Conservation (phyloP, 2,888 invertebrate genomes). For the Nipponacmea schrenckii region DNA sequence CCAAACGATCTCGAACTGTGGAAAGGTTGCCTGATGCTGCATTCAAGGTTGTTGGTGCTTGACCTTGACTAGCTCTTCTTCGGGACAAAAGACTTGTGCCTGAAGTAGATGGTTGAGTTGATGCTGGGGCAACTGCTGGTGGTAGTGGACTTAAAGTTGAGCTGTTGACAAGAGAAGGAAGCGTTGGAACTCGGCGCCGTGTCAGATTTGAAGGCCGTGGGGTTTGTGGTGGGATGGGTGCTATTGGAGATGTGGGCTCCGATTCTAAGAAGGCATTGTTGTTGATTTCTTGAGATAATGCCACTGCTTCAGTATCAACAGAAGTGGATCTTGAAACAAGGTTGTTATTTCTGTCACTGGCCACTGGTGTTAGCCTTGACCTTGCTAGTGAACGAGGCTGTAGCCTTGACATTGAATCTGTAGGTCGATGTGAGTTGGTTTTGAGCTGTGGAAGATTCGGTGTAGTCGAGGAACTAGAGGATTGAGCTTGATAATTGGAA, state of each 20-base stretch:
- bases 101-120: slow-evolving; percentile 11
- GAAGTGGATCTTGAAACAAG: slow-evolving; percentile 26
- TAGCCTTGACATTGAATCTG: slow-evolving; percentile 13
- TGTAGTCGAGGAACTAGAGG: slow-evolving; percentile 3
- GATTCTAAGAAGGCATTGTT: slow-evolving; percentile 8
- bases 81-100: slow-evolving; percentile 17
- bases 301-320: slow-evolving; percentile 23
- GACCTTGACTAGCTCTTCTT: slow-evolving; percentile 12
- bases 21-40: slow-evolving; percentile 22
- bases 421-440: not conserved
- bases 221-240: slow-evolving; percentile 36
- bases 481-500: slow-evolving; percentile 32
- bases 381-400: slow-evolving; percentile 12
- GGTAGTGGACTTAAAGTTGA: not conserved
- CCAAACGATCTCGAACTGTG: slow-evolving; percentile 49
- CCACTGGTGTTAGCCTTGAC: slow-evolving; percentile 6
- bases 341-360: slow-evolving; percentile 20
- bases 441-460: slow-evolving; percentile 9
- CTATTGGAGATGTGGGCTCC: not conserved
- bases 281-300: slow-evolving; percentile 12
- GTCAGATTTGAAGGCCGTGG: slow-evolving; percentile 31
- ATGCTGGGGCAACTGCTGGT: not conserved
- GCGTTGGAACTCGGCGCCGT: slow-evolving; percentile 40
- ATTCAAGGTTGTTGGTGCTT: slow-evolving; percentile 12
- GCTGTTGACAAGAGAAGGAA: slow-evolving; percentile 37